These are phyloP conservation scores for Pyrrhia umbra DNA, from an alignment of 2,888 invertebrate genomes.

Conservation along the genomic window DNA sequence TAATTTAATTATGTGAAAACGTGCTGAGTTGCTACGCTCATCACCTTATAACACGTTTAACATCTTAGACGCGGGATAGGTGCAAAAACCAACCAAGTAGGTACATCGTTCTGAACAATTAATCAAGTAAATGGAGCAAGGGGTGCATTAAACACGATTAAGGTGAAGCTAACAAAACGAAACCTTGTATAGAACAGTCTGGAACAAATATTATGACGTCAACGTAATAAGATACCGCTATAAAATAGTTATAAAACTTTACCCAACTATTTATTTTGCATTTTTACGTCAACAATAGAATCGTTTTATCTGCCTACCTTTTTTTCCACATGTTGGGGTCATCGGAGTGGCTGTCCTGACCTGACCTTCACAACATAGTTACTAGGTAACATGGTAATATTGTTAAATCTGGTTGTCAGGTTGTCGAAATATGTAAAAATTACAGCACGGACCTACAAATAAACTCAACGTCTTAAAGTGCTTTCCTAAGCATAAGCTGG, in stretches of 20 bases:
- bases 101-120: slow-evolving; percentile 44
- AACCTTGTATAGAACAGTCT: slow-evolving; percentile 7
- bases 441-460: too few relatives aligned
- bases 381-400: too few relatives aligned
- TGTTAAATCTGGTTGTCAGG: too few relatives aligned
- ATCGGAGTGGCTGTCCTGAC: too few relatives aligned
- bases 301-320: too few relatives aligned
- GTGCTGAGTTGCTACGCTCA: slow-evolving; percentile 35
- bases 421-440: too few relatives aligned
- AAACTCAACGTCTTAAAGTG: too few relatives aligned
- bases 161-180: slow-evolving; percentile 38
- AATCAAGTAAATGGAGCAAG: slow-evolving; percentile 44
- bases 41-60: slow-evolving; percentile 30
- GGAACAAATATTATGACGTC: slow-evolving; percentile 20
- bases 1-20: slow-evolving; percentile 20
- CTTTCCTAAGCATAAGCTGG: too few relatives aligned
- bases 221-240: slow-evolving; percentile 14
- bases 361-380: too few relatives aligned
- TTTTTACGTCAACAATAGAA: too few relatives aligned
- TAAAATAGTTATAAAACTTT: slow-evolving; percentile 28
- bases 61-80: slow-evolving; percentile 37
- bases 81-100: slow-evolving; percentile 26
- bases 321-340: too few relatives aligned
- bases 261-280: slow-evolving; percentile 13
- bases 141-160: slow-evolving; percentile 35